Conservation (phyloP, 2,797 vertebrate genomes). For the Phoebastria nigripes region DNA sequence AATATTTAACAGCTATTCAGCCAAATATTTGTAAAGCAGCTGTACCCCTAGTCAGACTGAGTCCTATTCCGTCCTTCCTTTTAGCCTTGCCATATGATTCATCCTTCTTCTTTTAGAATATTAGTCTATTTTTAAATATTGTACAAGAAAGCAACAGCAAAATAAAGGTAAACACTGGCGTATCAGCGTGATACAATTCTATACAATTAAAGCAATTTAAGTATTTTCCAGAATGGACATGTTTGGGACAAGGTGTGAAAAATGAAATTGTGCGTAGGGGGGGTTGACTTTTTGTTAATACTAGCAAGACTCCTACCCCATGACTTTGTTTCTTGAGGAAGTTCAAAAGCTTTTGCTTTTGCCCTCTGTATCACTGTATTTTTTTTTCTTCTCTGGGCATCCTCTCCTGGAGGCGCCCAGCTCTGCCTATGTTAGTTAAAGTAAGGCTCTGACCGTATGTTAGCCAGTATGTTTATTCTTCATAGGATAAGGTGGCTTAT, state of each 20-base stretch:
- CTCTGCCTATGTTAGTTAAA: not conserved
- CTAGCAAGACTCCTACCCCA: not conserved
- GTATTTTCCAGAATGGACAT: not conserved
- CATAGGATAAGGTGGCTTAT: not conserved
- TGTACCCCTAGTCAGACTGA: slow-evolving; percentile 81
- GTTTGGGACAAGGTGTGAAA: not conserved
- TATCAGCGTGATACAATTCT: not conserved
- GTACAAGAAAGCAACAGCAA: slow-evolving; percentile 73
- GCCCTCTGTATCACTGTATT: not conserved
- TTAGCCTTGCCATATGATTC: slow-evolving; percentile 84
- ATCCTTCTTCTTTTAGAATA: slow-evolving; percentile 91
- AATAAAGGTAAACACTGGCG: slow-evolving; percentile 70
- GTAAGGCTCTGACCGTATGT: not conserved
- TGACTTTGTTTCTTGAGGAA: not conserved
- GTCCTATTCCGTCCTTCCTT: slow-evolving; percentile 84
- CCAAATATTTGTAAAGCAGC: slow-evolving; percentile 85
- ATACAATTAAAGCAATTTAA: not conserved
- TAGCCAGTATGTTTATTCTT: not conserved
- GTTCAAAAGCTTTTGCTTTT: not conserved
- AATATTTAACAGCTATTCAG: slow-evolving; percentile 83
- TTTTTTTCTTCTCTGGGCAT: not conserved
- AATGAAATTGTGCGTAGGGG: not conserved
- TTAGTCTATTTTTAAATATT: slow-evolving; percentile 88
- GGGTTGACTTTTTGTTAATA: not conserved
- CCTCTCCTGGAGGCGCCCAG: not conserved